Conservation (phyloP, 2,797 vertebrate species). For the Enteromius argenteus region DNA sequence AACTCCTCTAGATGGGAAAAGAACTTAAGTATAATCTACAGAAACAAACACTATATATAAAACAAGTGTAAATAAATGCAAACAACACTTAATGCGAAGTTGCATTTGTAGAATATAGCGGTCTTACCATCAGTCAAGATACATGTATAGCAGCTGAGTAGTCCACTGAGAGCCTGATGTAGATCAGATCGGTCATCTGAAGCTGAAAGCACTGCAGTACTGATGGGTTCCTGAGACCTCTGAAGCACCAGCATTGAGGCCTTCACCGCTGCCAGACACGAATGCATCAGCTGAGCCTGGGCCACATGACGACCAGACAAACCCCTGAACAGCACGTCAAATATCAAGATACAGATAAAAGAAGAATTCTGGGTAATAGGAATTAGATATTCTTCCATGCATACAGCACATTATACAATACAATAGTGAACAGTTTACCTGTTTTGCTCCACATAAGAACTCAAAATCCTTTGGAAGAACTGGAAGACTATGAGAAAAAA, state of each 20-base stretch:
- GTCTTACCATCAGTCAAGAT: conserved; percentile 85
- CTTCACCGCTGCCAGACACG: conserved; percentile 86
- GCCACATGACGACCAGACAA: conserved; percentile 85
- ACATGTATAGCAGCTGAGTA: conserved; percentile 82
- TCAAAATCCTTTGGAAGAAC: conserved; percentile 85
- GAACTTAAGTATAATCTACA: background rate
- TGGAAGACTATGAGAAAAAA: conserved; percentile 79
- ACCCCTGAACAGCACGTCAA: conserved; percentile 70
- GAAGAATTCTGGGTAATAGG: background rate
- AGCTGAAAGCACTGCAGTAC: conserved; percentile 58
- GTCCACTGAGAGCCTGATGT: conserved; percentile 80
- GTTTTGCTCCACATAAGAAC: conserved; percentile 84
- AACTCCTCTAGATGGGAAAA: conserved; percentile 80
- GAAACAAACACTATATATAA: background rate
- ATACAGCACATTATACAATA: background rate
- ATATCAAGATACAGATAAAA: conserved; percentile 53
- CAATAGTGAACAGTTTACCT: conserved; percentile 73
- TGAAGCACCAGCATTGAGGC: conserved; percentile 89
- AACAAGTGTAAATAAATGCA: background rate
- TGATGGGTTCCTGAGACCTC: conserved; percentile 79
- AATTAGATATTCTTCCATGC: background rate
- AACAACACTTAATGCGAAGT: background rate
- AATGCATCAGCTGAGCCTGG: conserved; percentile 91
- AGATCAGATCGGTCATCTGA: conserved; percentile 31
- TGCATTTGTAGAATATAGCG: background rate